Evolutionary conservation across 2,113 vertebrate genomes (phyloP).

Genomic region (Toxotes jaculatrix): DNA sequence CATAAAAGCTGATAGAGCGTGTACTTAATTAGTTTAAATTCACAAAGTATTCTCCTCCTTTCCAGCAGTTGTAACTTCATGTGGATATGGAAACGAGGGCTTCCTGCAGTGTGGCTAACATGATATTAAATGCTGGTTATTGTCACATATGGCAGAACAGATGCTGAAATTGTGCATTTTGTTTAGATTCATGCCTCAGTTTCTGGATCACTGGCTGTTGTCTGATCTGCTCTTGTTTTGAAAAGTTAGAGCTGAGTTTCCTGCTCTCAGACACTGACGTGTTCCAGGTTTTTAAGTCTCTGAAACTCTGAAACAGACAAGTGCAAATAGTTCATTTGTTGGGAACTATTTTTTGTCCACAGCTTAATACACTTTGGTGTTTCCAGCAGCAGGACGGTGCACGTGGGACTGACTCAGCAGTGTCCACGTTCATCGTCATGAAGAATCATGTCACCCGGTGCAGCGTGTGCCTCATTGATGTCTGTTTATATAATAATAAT

Average conservation of each 20-base stretch:
- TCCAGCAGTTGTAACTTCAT: background rate
- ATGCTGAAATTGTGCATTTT: background rate
- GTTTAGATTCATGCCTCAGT: conserved; percentile 19
- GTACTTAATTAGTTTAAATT: background rate
- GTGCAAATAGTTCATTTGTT: background rate
- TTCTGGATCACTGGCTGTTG: background rate
- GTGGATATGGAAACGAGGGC: background rate
- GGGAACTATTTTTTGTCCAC: background rate
- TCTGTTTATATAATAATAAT: no score
- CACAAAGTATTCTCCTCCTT: background rate
- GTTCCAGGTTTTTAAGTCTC: background rate
- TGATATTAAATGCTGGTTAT: conserved; percentile 32
- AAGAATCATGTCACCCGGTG: background rate
- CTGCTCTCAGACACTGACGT: background rate
- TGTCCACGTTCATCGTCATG: background rate
- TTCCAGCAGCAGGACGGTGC: no score
- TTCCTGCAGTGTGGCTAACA: conserved; percentile 27
- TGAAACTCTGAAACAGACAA: background rate
- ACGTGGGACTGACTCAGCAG: background rate
- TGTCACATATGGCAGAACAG: conserved; percentile 19
- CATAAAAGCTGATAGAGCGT: background rate
- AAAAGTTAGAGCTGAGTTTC: background rate
- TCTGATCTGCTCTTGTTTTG: background rate
- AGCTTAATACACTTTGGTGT: background rate
- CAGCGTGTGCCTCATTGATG: no score